phyloP scores from a whole-genome alignment of 2,888 invertebrate genomes.

The Caprella mutica region DNA sequence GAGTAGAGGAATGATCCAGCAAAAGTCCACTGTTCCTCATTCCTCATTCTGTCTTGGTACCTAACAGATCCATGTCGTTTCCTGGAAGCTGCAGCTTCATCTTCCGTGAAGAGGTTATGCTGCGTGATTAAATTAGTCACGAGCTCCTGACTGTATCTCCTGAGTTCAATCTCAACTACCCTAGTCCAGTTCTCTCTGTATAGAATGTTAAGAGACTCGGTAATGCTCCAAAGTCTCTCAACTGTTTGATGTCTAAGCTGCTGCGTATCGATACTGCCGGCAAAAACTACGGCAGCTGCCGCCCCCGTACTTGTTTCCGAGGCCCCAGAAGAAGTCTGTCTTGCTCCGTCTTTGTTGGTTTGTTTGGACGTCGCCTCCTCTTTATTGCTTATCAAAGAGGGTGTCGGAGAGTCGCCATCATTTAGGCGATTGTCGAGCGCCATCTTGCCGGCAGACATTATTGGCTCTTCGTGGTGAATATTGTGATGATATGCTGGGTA shows the following conservation, averaged over 20 bases:
- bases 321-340: background rate
- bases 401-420: background rate
- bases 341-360: background rate
- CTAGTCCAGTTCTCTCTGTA: slow-evolving; percentile 56
- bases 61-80: slow-evolving; percentile 14
- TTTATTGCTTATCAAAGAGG: background rate
- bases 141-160: slow-evolving; percentile 26
- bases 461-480: too few species aligned
- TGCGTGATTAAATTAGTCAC: slow-evolving; percentile 10
- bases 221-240: slow-evolving; percentile 59
- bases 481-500: too few species aligned
- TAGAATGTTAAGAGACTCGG: slow-evolving; percentile 56
- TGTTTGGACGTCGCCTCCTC: background rate
- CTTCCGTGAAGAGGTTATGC: slow-evolving; percentile 9
- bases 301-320: background rate
- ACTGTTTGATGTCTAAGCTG: slow-evolving; percentile 28
- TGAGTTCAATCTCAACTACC: slow-evolving; percentile 28
- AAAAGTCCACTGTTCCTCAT: slow-evolving; percentile 30
- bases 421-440: background rate
- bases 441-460: too few species aligned
- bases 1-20: slow-evolving; percentile 33
- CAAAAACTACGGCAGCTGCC: background rate
- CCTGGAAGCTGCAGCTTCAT: slow-evolving; percentile 14
- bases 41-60: background rate
- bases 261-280: slow-evolving; percentile 5